phyloP scores from a whole-genome alignment of 1,140 invertebrate species.

The Procambarus clarkii region DNA sequence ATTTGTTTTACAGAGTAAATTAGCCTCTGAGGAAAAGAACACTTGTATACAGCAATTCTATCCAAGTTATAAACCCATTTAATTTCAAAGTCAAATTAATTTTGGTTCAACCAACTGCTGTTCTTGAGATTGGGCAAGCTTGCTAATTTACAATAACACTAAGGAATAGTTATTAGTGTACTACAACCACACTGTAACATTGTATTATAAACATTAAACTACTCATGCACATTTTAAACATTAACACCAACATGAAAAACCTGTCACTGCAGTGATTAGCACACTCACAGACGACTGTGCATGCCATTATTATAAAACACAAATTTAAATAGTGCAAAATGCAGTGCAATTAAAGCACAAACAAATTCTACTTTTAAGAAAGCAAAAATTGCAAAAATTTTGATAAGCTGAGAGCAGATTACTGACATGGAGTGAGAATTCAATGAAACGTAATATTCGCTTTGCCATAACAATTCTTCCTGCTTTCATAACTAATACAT shows the following conservation, averaged over 20 bases:
- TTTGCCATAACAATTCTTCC: neutral
- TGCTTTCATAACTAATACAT: neutral
- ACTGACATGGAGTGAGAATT: conserved; percentile 20
- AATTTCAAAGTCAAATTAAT: neutral
- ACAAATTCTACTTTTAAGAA: conserved; percentile 31
- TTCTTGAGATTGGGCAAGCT: conserved; percentile 50
- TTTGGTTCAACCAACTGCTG: neutral
- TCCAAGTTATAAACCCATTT: too few relatives aligned
- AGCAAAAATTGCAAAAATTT: neutral
- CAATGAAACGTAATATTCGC: neutral
- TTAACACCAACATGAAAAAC: conserved; percentile 19
- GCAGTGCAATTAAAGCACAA: conserved; percentile 56
- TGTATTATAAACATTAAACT: conserved; percentile 28
- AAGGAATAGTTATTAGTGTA: conserved; percentile 42
- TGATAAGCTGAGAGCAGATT: conserved; percentile 20
- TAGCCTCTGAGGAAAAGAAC: too few relatives aligned
- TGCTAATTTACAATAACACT: conserved; percentile 17
- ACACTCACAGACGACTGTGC: neutral
- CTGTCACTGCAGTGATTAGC: neutral
- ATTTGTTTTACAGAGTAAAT: too few relatives aligned
- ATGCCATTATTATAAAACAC: conserved; percentile 33
- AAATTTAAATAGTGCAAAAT: conserved; percentile 28
- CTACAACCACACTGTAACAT: conserved; percentile 17
- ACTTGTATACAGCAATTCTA: too few relatives aligned
- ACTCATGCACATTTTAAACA: conserved; percentile 36